Base-by-base conservation (phyloP, 2,888 invertebrate genomes). In the Aproaerema taeniolella region DNA sequence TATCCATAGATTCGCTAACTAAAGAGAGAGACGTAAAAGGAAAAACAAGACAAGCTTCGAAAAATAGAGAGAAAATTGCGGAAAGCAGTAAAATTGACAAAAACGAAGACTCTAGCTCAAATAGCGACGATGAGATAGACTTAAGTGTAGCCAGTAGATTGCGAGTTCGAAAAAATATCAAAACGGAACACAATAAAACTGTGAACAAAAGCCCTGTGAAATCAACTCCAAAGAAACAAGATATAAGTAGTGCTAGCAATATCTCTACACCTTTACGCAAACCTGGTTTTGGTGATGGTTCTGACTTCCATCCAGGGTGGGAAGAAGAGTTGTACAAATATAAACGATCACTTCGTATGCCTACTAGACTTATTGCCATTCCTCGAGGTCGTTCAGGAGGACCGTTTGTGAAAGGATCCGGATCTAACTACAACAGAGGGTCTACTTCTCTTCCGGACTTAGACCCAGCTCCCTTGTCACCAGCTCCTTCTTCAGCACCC, bases 241-340 rank as follows among this genome's bases (percentile, higher is more conserved):
- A 86, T 41, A 68, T 46, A 31, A 55, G 55, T 51, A 74, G 65
- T 43, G 61, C 67, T 30, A 78, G 74, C 49, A 73, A 60, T 44
- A 67, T 71, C 56, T 79, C 80, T 7, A 78, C 76, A 7, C 71
- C 73, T 10, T 50, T 74, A 14, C 70, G 73, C 17, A 91, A 91
- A 65, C 88, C 91, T n/a, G 79, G 88, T 20, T 91, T 91, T 61
- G 92, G 92, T 2, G 91, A 91, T 64, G 91, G 91, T 20, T 91
- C 91, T 29, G 91, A 91, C 60, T 93, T 93, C 58, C 88, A 90
- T 52, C 93, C 93, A 0, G 93, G 93, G 0, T 94, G 94, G 94
- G 93, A 94, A 74, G 92, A 94, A 62, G 95, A 95, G 60, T 89
- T 95, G 11, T 94, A 93, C 59, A 91, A 90, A 54, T 95, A 92